These are phyloP conservation scores for Caenorhabditis japonica DNA, from an alignment of 2,888 invertebrate genomes.

Conservation along the genomic window DNA sequence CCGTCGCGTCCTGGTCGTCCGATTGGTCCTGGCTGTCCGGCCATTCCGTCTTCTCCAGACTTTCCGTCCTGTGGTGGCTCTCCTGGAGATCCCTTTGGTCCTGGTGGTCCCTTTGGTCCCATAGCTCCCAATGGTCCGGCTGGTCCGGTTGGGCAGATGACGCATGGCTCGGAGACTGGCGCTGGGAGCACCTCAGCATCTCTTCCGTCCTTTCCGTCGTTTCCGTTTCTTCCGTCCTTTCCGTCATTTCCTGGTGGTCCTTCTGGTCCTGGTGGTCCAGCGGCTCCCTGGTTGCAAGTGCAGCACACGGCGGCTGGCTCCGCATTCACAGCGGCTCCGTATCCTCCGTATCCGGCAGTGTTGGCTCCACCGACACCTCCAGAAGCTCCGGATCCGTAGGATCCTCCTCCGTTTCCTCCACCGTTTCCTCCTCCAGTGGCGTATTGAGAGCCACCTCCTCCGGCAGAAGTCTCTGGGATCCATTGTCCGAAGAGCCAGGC, in stretches of 20 bases:
- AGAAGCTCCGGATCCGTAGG: constrained; percentile 54
- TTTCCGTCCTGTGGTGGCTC: constrained; percentile 69
- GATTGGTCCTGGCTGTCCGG: constrained; percentile 70
- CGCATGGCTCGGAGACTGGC: constrained; percentile 68
- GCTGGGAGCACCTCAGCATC: constrained; percentile 68
- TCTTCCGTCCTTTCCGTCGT: constrained; percentile 69
- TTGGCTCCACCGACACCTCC: constrained; percentile 47
- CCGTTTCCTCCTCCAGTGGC: constrained; percentile 31
- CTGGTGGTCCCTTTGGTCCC: constrained; percentile 74
- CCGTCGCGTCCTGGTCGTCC: constrained; percentile 70
- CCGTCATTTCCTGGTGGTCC: constrained; percentile 71
- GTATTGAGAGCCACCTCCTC: constrained; percentile 59
- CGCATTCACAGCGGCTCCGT: constrained; percentile 70
- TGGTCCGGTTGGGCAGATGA: constrained; percentile 75
- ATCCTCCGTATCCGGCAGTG: constrained; percentile 65
- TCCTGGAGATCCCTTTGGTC: constrained; percentile 75
- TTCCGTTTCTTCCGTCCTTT: constrained; percentile 69
- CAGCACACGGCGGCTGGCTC: constrained; percentile 69
- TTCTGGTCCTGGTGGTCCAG: constrained; percentile 71
- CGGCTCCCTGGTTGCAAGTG: constrained; percentile 70
- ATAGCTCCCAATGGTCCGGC: constrained; percentile 68
- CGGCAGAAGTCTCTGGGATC: constrained; percentile 69
- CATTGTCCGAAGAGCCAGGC: constrained; percentile 72
- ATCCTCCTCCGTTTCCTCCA: constrained; percentile 22
- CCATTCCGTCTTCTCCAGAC: constrained; percentile 69